phyloP scores from a whole-genome alignment of 2,888 invertebrate species.

The Lithophane ornitopus region DNA sequence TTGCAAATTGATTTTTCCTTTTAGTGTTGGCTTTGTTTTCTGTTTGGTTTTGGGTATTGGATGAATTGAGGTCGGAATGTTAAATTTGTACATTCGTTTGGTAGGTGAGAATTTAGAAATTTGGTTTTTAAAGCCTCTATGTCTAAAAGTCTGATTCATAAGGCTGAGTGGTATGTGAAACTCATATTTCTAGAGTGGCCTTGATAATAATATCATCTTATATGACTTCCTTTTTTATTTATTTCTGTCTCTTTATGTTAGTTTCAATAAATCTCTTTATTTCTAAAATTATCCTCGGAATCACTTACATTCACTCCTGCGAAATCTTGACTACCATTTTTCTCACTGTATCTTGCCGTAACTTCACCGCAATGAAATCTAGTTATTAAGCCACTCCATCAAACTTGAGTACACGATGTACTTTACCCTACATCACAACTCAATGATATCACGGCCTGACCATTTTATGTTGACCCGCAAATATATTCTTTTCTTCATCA shows the following conservation, averaged over 20 bases:
- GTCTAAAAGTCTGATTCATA: neutral
- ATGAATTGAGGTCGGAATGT: neutral
- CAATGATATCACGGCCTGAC: conserved; percentile 63
- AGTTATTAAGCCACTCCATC: conserved; percentile 65
- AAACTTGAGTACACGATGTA: conserved; percentile 60
- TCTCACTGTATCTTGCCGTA: conserved; percentile 1
- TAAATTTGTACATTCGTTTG: neutral
- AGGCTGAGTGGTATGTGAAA: neutral
- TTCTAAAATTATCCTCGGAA: neutral
- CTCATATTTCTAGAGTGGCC: neutral
- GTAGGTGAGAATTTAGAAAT: neutral
- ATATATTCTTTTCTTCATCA: conserved; percentile 25
- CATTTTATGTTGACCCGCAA: conserved; percentile 49
- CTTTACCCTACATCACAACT: conserved; percentile 64
- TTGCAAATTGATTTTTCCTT: conserved; percentile 60
- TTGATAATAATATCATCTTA: neutral
- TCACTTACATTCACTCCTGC: neutral
- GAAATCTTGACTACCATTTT: conserved; percentile 24
- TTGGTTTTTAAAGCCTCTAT: neutral
- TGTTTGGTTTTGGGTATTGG: conserved; percentile 15
- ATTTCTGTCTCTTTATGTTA: neutral
- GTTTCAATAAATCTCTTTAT: neutral
- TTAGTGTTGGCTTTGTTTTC: conserved; percentile 41
- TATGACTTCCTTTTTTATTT: neutral
- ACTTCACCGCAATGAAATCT: conserved; percentile 53